Conservation (phyloP, 2,888 invertebrate genomes). For the Dolichomitus sp. region DNA sequence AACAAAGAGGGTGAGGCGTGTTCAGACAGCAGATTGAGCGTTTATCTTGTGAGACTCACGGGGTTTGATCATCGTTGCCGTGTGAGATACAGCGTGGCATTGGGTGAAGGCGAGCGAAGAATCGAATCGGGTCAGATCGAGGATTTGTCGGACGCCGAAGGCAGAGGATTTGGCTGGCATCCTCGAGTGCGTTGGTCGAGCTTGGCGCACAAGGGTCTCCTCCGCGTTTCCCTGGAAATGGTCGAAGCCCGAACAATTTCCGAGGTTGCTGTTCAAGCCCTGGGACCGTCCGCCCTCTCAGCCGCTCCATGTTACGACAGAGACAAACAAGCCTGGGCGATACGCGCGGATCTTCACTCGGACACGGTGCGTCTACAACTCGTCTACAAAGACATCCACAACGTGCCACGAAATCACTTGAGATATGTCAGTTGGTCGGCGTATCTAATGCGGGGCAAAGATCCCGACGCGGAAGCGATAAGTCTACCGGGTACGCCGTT, state of each 20-base stretch:
- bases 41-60: constrained; percentile 91
- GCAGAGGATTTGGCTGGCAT: constrained; percentile 91
- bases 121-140: constrained; percentile 91
- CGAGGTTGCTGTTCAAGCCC: constrained; percentile 87
- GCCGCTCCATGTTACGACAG: constrained; percentile 92
- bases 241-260: constrained; percentile 91
- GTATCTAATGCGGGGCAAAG: constrained; percentile 89
- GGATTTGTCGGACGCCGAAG: constrained; percentile 91
- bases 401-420: constrained; percentile 93
- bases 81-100: constrained; percentile 90
- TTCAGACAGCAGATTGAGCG: constrained; percentile 86
- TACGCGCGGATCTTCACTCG: constrained; percentile 92
- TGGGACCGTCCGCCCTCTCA: constrained; percentile 88
- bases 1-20: constrained; percentile 87
- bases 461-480: constrained; percentile 89
- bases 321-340: constrained; percentile 93
- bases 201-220: constrained; percentile 88
- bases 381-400: constrained; percentile 92
- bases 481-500: constrained; percentile 92
- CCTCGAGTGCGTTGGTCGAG: constrained; percentile 89
- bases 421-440: constrained; percentile 91
- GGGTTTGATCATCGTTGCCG: constrained; percentile 94
- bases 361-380: constrained; percentile 92
- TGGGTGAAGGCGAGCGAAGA: constrained; percentile 90
- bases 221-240: constrained; percentile 92